A percentile compares a stretch with the other conserved stretches of the same genome.
Evolutionary conservation across 2,888 invertebrate species (phyloP).

Genomic region (Pteria penguin): DNA sequence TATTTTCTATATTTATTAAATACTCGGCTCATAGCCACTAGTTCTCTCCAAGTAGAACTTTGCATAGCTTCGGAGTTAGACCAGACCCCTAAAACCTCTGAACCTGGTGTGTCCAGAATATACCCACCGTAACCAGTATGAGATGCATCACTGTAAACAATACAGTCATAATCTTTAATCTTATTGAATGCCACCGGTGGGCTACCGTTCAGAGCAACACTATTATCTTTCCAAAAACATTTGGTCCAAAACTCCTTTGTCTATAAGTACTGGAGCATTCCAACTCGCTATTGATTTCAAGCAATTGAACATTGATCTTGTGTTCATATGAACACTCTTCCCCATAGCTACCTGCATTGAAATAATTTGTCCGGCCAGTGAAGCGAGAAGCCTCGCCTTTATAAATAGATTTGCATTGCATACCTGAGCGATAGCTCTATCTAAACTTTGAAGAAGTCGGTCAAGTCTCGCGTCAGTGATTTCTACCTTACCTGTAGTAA

Average conservation of each 20-base stretch:
- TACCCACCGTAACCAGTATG: conserved; percentile 34
- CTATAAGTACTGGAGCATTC: conserved; percentile 21
- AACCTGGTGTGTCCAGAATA: background rate
- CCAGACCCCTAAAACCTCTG: conserved; percentile 8
- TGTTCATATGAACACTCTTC: conserved; percentile 16
- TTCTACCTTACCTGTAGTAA: conserved; percentile 14
- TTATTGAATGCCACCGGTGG: too few species aligned
- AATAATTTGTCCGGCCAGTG: conserved; percentile 27
- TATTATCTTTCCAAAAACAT: conserved; percentile 27
- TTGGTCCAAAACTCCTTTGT: conserved; percentile 20
- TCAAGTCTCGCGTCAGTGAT: conserved; percentile 9
- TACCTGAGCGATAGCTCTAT: background rate
- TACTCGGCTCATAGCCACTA: conserved; percentile 20
- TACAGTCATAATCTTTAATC: conserved; percentile 2
- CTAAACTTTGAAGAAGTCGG: background rate
- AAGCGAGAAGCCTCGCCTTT: conserved; percentile 22
- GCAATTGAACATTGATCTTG: conserved; percentile 26
- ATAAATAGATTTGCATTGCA: conserved; percentile 1
- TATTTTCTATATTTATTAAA: too few species aligned
- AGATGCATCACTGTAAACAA: conserved; percentile 27
- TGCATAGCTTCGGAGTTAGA: background rate
- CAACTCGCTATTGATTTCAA: conserved; percentile 25
- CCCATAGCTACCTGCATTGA: conserved; percentile 22
- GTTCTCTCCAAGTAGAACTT: conserved; percentile 38
- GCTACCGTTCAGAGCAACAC: conserved; percentile 20